Evolutionary conservation across 2,797 vertebrate genomes (phyloP).

Genomic region (Microctenopoma steveboyesi): DNA sequence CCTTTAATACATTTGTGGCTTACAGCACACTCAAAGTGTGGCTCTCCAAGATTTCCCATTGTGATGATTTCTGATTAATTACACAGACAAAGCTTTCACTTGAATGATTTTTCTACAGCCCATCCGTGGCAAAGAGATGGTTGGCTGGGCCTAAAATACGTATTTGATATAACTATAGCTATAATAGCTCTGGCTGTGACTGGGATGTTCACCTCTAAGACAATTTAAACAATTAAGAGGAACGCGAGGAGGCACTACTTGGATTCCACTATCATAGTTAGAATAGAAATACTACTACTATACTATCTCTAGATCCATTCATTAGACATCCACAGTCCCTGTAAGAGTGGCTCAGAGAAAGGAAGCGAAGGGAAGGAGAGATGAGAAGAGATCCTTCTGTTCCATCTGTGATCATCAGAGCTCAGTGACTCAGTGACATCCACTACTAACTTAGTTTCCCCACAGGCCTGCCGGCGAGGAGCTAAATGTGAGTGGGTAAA

Average conservation of each 20-base stretch:
- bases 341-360: not conserved
- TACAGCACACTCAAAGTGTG: not conserved
- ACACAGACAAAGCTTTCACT: too few species aligned
- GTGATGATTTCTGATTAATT: constrained; percentile 1
- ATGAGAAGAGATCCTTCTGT: constrained; percentile 6
- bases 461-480: constrained; percentile 18
- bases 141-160: not conserved
- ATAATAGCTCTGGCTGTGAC: not conserved
- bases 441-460: constrained; percentile 7
- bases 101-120: not conserved
- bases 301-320: too few species aligned
- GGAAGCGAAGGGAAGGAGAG: not conserved
- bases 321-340: not conserved
- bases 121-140: not conserved
- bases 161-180: not conserved
- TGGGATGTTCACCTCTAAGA: not conserved
- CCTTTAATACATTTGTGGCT: not conserved
- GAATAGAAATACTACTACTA: not conserved
- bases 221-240: too few species aligned
- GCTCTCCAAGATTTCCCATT: not conserved
- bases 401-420: constrained; percentile 22
- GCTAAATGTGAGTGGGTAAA: not conserved
- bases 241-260: not conserved
- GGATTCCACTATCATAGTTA: not conserved
- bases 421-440: constrained; percentile 29